phyloP scores from a whole-genome alignment of 2,888 invertebrate species.

The Pedicia rivosa region DNA sequence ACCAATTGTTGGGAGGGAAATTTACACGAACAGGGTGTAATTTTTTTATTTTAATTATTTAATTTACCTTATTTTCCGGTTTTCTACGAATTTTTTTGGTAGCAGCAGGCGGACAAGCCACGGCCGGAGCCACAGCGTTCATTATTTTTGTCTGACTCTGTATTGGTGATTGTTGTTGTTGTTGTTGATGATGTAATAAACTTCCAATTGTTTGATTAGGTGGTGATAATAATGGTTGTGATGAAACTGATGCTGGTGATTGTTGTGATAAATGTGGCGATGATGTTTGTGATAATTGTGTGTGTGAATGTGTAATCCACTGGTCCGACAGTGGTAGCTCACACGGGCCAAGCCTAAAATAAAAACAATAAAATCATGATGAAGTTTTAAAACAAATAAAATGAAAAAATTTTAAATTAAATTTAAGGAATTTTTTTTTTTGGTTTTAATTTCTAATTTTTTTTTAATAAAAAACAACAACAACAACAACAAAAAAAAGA shows the following conservation, averaged over 20 bases:
- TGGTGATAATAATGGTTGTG: neutral
- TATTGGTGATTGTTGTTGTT: conserved; percentile 18
- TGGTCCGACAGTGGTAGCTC: conserved; percentile 48
- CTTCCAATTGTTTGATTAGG: conserved; percentile 9
- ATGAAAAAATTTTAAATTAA: neutral
- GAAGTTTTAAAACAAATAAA: too few species aligned
- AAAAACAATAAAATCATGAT: neutral
- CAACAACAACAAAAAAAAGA: neutral
- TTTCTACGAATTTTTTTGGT: conserved; percentile 55
- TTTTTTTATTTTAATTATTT: neutral
- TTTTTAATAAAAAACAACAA: neutral
- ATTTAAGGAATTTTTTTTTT: too few species aligned
- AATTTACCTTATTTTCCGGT: conserved; percentile 41
- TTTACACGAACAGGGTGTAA: neutral
- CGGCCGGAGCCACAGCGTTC: conserved; percentile 32
- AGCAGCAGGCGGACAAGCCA: conserved; percentile 34
- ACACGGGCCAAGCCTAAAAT: conserved; percentile 79
- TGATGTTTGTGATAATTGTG: conserved; percentile 5
- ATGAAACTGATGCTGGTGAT: conserved; percentile 4
- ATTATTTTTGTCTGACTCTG: conserved; percentile 26
- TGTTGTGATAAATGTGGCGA: conserved; percentile 6
- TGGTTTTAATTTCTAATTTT: conserved; percentile 13
- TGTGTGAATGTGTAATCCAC: conserved; percentile 24
- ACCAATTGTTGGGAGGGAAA: neutral
- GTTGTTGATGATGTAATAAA: conserved; percentile 13